A percentile compares a stretch with the other conserved stretches of the same genome.
phyloP scores from a whole-genome alignment of 2,888 invertebrate species.

The Cheilosia variabilis region DNA sequence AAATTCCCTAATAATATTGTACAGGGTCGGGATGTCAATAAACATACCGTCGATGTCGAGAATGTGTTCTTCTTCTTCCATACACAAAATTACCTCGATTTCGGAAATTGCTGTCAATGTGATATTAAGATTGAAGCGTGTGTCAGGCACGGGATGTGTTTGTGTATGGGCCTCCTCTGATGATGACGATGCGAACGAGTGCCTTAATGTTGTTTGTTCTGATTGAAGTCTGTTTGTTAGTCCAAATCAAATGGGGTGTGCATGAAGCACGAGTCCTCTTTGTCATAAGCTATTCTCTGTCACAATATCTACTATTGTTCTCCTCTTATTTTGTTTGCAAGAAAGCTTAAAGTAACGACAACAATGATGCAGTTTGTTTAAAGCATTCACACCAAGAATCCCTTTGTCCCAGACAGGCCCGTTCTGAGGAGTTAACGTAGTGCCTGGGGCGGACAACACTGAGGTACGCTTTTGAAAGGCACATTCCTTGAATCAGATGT shows the following conservation, averaged over 20 bases:
- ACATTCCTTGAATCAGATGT: slow-evolving; percentile 45
- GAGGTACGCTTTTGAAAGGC: background rate
- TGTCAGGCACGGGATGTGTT: no score
- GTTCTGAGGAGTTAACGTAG: background rate
- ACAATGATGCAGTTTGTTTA: slow-evolving; percentile 7
- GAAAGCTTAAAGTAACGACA: background rate
- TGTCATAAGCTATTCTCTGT: background rate
- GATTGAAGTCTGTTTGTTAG: slow-evolving; percentile 59
- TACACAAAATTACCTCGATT: slow-evolving; percentile 20
- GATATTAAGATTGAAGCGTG: no score
- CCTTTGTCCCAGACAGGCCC: background rate
- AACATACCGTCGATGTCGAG: slow-evolving; percentile 30
- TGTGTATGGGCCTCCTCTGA: no score
- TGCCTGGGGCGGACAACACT: background rate
- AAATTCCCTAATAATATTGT: slow-evolving; percentile 13
- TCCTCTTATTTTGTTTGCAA: slow-evolving; percentile 1
- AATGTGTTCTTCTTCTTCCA: slow-evolving; percentile 36
- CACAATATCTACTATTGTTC: no score
- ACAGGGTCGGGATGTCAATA: slow-evolving; percentile 28
- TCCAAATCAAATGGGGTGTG: slow-evolving; percentile 37
- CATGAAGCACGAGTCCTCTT: slow-evolving; percentile 10
- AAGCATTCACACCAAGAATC: background rate
- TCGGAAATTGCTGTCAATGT: no score
- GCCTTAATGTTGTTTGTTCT: slow-evolving; percentile 70
- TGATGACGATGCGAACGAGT: slow-evolving; percentile 38